These are phyloP conservation scores for Crax fasciolata DNA, from an alignment of 2,797 vertebrate species.

Conservation along the genomic window DNA sequence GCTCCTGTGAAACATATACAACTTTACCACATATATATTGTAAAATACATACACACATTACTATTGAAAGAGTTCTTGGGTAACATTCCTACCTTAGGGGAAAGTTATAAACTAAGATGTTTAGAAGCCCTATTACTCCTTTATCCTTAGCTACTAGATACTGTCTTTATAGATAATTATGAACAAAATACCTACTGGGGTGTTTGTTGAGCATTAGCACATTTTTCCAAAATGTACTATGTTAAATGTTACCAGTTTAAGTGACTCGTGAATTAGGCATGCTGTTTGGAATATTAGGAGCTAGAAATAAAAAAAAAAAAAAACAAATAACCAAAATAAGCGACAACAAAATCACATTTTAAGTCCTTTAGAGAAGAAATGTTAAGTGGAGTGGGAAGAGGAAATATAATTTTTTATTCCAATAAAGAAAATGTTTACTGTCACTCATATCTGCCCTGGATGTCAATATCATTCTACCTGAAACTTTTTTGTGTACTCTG, in stretches of 20 bases:
- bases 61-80: not conserved
- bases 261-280: not conserved
- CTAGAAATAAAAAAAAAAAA: rapidly evolving
- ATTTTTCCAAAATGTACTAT: not conserved
- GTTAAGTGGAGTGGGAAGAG: not conserved
- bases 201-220: not conserved
- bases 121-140: not conserved
- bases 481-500: rapidly evolving
- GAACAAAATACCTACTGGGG: not conserved
- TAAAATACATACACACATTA: not conserved
- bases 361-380: not conserved
- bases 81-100: not conserved
- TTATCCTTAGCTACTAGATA: not conserved
- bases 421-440: not conserved
- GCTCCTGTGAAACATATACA: not conserved
- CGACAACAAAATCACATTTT: not conserved
- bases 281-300: not conserved
- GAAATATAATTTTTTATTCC: not conserved
- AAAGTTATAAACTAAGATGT: not conserved
- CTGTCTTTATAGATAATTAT: not conserved
- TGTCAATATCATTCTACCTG: not conserved
- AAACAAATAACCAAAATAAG: not conserved
- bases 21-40: not conserved
- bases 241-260: not conserved
- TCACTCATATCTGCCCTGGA: not conserved